These are phyloP conservation scores for Zosterops borbonicus DNA, from an alignment of 2,113 vertebrate genomes.

Conservation along the genomic window DNA sequence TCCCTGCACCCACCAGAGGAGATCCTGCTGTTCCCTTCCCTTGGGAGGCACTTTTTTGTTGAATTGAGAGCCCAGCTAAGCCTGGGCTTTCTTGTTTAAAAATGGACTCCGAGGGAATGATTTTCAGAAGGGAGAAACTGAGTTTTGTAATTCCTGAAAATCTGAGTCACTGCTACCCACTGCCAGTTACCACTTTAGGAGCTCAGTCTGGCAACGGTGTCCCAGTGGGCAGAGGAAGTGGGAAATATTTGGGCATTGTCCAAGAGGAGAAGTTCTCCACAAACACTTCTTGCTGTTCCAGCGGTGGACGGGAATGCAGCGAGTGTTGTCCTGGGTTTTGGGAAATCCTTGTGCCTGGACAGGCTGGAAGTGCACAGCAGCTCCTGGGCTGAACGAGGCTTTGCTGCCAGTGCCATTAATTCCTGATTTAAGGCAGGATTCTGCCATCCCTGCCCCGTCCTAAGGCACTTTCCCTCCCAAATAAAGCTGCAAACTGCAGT, in stretches of 20 bases:
- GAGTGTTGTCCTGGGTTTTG: not conserved
- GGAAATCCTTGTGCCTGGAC: not conserved
- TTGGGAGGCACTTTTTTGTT: not conserved
- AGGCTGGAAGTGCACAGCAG: not conserved
- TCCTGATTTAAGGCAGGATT: not conserved
- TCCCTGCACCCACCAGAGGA: not conserved
- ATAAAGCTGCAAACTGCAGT: not conserved
- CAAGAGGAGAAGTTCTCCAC: not conserved
- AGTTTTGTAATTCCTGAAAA: constrained; percentile 13
- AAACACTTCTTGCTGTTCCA: not conserved
- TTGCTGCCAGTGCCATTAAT: not conserved
- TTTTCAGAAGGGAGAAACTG: not conserved
- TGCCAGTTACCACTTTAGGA: constrained; percentile 24
- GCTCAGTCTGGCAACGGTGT: constrained; percentile 16
- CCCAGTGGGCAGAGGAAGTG: constrained; percentile 44
- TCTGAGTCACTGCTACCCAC: constrained; percentile 27
- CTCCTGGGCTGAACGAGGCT: not conserved
- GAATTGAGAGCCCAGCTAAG: not conserved
- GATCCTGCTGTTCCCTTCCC: not conserved
- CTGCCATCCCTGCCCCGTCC: not conserved
- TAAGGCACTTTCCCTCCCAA: not conserved
- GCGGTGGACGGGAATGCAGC: not conserved
- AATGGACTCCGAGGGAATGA: not conserved
- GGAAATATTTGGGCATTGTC: constrained; percentile 14
- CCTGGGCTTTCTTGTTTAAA: not conserved